Base-by-base conservation (phyloP, 2,797 vertebrate species). In the Poeciliopsis gracilis region DNA sequence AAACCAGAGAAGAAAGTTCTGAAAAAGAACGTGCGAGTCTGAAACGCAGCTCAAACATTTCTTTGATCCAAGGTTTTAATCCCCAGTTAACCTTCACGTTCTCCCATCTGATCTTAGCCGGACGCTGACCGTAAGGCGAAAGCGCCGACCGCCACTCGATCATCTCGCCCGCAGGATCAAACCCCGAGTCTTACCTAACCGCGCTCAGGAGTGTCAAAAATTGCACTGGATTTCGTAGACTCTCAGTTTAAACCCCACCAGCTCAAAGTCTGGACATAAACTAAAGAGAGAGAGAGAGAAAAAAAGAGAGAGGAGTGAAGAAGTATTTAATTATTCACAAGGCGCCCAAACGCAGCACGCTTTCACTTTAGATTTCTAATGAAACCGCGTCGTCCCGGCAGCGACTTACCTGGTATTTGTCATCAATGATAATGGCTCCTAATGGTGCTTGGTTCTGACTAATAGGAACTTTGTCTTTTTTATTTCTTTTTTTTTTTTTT, bases 131-230 rank as follows among this genome's bases (percentile, higher is more conserved):
- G 69, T 25, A 3, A 51, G 46, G 28, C 8, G 12, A 47, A 47
- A 25, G 30, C 46, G 2, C 30, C 25, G 23, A 46, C 41, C 67
- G 30, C 67, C n/a, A 70, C 67, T 28, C 1, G 0, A 46, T n/a
- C 41, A 16, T 12, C 23, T n/a, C 8, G 25, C 45, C 72, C 25
- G 9, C 16, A 49, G 15, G 16, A 36, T 45, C 70, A 57, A 28
- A 78, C 30, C 30, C 43, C 20, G 43, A 46, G 47, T 41, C 69
- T 59, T 43, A 77, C 41, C 57, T 59, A 77, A 72, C 36, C n/a
- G 8, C 12, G 36, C 38, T 46, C 28, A 23, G 16, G 20, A 36
- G 15, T 53, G 15, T 55, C 33, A 25, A 30, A 30, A 63, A 23
- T 16, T 45, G 43, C 25, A 38, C 20, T 72, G 49, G n/a, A 41